Evolutionary conservation across 2,113 vertebrate species (phyloP), one percentile per base, ranked within the genome.

Genomic region (crab-eating macaque (Macaca fascicularis)): DNA sequence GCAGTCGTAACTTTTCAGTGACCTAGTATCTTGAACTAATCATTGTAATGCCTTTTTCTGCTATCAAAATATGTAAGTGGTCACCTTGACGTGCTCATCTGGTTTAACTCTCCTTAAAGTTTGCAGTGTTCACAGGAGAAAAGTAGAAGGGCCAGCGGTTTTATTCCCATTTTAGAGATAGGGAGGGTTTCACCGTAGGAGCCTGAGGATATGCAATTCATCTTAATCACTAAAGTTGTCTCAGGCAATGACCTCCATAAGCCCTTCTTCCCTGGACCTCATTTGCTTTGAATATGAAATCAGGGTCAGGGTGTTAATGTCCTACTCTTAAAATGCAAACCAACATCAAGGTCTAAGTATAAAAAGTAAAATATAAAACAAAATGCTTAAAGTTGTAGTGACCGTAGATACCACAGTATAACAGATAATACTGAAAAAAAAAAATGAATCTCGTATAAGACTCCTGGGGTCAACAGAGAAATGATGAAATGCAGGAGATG

Each of bases 251-350:
- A 87, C 90, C 91, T 82, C 94, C 52, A 76, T 23, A 40, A 45
- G 67, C 80, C 96, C 76, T 95, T 93, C 92, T 92, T 92, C 80
- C 75, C 48, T 55, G 89, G 89, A 85, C 90, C 72, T 95, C 92
- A 82, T 97, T 95, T 95, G 76, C 97, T 96, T 97, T 96, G 92
- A 97, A 86, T 94, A 86, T 94, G 90, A 96, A 97, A 96, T 96
- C 81, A 38, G 72, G 96, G 70, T 96, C 95, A 79, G 45, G 43
- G 48, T 97, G 90, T 96, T 92, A 95, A 97, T 97, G 79, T 64
- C 59, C 38, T 95, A 35, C 91, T 93, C 74, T 96, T 94, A 96
- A 94, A 96, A 95, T 86, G 91, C 90, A 83, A 85, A 35, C 82
- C 93, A 79, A 84, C 81, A n/a, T 96, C 94, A 94, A 89, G 67